phyloP scores from a whole-genome alignment of 2,888 invertebrate species.

The Zaprionus obscuricornis region DNA sequence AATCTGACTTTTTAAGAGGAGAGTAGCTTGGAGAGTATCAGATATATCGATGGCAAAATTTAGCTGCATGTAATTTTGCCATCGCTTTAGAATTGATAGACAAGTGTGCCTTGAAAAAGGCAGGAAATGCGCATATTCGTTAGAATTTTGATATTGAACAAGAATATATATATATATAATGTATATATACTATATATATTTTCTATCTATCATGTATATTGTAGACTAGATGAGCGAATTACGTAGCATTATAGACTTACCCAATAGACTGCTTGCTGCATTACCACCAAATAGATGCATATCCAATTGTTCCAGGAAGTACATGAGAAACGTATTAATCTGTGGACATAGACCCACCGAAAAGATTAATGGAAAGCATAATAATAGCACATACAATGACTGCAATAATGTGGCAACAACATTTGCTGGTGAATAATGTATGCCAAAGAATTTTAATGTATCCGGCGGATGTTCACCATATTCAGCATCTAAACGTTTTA shows the following conservation, averaged over 20 bases:
- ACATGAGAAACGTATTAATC: constrained; percentile 98
- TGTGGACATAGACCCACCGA: constrained; percentile 98
- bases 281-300: constrained; percentile 96
- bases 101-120: too few relatives aligned
- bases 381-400: constrained; percentile 90
- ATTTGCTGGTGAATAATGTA: constrained; percentile 84
- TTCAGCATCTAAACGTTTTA: constrained; percentile 68
- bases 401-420: constrained; percentile 88
- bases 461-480: constrained; percentile 61
- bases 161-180: too few relatives aligned
- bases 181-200: too few relatives aligned
- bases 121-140: too few relatives aligned
- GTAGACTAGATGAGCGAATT: neutral
- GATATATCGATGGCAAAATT: too few relatives aligned
- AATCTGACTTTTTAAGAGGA: too few relatives aligned
- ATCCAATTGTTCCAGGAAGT: constrained; percentile 97
- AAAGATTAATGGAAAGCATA: constrained; percentile 97
- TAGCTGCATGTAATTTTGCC: too few relatives aligned
- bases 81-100: too few relatives aligned
- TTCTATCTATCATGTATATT: too few relatives aligned
- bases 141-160: too few relatives aligned
- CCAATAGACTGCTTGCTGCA: constrained; percentile 91
- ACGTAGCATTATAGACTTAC: constrained; percentile 83
- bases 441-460: constrained; percentile 73
- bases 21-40: too few relatives aligned